Percentiles rank a stretch among this genome's conserved stretches.
Evolutionary conservation across 2,888 invertebrate genomes (phyloP).

Genomic region (Synergus umbraculus): DNA sequence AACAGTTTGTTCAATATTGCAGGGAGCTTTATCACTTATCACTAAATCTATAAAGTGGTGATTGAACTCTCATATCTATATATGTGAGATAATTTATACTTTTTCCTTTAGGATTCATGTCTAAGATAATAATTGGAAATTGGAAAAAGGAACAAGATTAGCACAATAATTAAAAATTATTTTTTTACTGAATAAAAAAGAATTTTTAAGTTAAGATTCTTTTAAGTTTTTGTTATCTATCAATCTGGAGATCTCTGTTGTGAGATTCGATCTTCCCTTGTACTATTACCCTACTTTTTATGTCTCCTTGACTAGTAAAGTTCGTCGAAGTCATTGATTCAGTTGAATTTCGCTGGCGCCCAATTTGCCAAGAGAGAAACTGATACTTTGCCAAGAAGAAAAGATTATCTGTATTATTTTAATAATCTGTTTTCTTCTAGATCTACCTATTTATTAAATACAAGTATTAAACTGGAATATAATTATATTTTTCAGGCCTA

Average conservation of each 20-base stretch:
- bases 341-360: slow-evolving; percentile 35
- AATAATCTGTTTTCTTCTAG: too few species aligned
- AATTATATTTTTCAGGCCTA: slow-evolving; percentile 54
- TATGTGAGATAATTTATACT: background rate
- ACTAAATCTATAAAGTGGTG: background rate
- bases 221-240: background rate
- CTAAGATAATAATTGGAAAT: background rate
- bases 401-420: too few species aligned
- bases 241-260: background rate
- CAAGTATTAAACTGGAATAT: too few species aligned
- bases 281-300: slow-evolving; percentile 37
- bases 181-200: background rate
- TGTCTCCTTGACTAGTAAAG: slow-evolving; percentile 7
- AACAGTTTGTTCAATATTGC: background rate
- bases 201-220: background rate
- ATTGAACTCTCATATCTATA: background rate
- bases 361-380: slow-evolving; percentile 10
- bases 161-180: background rate
- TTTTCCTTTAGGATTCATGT: background rate
- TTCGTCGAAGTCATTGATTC: slow-evolving; percentile 13
- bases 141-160: too few species aligned
- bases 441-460: too few species aligned
- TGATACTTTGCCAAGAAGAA: too few species aligned
- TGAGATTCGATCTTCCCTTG: slow-evolving; percentile 27
- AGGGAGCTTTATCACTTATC: background rate